Evolutionary conservation across 2,113 vertebrate species (phyloP).

Genomic region (Cryptomyrus ogoouensis): DNA sequence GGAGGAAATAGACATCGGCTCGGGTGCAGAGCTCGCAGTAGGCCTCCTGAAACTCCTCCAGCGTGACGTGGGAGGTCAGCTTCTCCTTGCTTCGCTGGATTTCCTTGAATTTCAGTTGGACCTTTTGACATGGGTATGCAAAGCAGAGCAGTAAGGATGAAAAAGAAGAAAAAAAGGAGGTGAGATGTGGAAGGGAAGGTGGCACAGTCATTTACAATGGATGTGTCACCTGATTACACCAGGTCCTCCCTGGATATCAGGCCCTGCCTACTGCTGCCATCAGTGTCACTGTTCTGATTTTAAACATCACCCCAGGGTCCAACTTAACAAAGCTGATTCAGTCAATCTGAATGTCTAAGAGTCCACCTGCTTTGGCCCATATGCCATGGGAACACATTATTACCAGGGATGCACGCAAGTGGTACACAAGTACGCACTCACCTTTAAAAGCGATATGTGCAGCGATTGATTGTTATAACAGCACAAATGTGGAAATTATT

Average conservation of each 20-base stretch:
- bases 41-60: constrained; percentile 91
- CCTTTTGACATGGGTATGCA: constrained; percentile 39
- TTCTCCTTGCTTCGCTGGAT: constrained; percentile 96
- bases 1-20: constrained; percentile 90
- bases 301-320: background rate
- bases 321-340: background rate
- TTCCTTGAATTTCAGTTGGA: constrained; percentile 87
- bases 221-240: background rate
- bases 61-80: constrained; percentile 86
- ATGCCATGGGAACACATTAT: background rate
- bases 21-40: constrained; percentile 91
- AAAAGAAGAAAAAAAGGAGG: background rate
- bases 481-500: too few species aligned
- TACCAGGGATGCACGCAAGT: background rate
- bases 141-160: background rate
- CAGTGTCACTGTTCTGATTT: background rate
- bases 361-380: background rate
- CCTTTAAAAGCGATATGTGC: too few species aligned
- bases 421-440: background rate
- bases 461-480: too few species aligned
- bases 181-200: background rate
- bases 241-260: background rate
- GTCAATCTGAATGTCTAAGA: background rate
- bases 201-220: background rate
- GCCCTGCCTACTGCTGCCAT: background rate